These are phyloP conservation scores for Sylvilagus floridanus DNA, from an alignment of 2,797 vertebrate genomes.

Conservation along the genomic window DNA sequence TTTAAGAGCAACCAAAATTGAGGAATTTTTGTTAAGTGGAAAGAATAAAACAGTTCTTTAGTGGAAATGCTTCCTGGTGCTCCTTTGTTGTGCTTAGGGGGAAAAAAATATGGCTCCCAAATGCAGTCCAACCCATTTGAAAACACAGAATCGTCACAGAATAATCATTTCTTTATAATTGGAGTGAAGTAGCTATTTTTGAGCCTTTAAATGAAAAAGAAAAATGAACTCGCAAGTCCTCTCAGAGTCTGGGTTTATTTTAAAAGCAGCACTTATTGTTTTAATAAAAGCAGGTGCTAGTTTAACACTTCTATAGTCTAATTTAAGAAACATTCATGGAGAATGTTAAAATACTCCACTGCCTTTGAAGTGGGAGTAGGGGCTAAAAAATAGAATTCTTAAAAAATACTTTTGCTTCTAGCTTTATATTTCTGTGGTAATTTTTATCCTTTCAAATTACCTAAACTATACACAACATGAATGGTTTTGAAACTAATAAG, in stretches of 20 bases:
- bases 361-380: slow-evolving; percentile 37
- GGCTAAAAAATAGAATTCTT: background rate
- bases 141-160: background rate
- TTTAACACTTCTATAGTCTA: slow-evolving; percentile 53
- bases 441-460: background rate
- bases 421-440: slow-evolving; percentile 42
- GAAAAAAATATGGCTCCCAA: background rate
- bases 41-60: background rate
- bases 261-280: slow-evolving; percentile 50
- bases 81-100: slow-evolving; percentile 33
- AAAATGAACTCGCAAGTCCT: slow-evolving; percentile 42
- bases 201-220: slow-evolving; percentile 52
- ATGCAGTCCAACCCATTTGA: background rate
- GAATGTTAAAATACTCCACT: slow-evolving; percentile 58
- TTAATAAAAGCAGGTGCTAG: slow-evolving; percentile 40
- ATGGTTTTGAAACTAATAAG: slow-evolving; percentile 2
- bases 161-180: slow-evolving; percentile 36
- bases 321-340: slow-evolving; percentile 64
- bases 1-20: slow-evolving; percentile 28
- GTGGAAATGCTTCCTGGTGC: background rate
- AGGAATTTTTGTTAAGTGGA: background rate
- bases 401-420: slow-evolving; percentile 53
- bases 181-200: slow-evolving; percentile 28
- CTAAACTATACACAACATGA: background rate
- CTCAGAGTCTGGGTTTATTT: slow-evolving; percentile 62